phyloP scores from a whole-genome alignment of 2,888 invertebrate genomes.

The Latrodectus elegans region DNA sequence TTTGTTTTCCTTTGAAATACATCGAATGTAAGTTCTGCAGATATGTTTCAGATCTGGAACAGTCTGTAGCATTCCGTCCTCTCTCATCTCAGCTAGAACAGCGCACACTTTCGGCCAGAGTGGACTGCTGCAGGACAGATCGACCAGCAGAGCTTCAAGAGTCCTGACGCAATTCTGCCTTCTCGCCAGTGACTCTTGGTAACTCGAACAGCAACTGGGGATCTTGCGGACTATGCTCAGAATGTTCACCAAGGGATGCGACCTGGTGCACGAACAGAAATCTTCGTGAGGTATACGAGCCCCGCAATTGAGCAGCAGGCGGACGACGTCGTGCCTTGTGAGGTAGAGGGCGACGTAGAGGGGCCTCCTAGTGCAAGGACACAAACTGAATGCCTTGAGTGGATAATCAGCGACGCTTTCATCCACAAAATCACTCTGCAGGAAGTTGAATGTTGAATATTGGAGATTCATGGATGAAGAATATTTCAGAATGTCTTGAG shows the following conservation, averaged over 20 bases:
- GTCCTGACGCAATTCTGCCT: not conserved
- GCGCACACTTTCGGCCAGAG: conserved; percentile 26
- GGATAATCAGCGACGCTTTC: conserved; percentile 52
- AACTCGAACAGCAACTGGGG: not conserved
- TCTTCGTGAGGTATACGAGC: conserved; percentile 58
- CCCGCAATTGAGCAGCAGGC: conserved; percentile 47
- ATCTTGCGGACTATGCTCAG: conserved; percentile 31
- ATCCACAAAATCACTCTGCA: not conserved
- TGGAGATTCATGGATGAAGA: not conserved
- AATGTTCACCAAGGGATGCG: conserved; percentile 50
- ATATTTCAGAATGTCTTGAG: conserved; percentile 42
- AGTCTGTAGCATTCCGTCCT: not conserved
- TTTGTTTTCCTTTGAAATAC: conserved; percentile 8
- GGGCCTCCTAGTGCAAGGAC: conserved; percentile 58
- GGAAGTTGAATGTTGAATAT: conserved; percentile 11
- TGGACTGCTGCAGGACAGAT: conserved; percentile 24
- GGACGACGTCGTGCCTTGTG: conserved; percentile 23
- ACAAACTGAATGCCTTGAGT: conserved; percentile 56
- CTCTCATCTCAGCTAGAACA: conserved; percentile 6
- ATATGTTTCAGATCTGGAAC: conserved; percentile 54
- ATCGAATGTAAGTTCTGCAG: conserved; percentile 20
- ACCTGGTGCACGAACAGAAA: conserved; percentile 25
- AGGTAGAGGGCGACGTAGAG: conserved; percentile 60
- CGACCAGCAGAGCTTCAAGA: conserved; percentile 45
- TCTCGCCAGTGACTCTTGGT: not conserved